phyloP scores from a whole-genome alignment of 2,113 vertebrate genomes.

The Psephotus haematonotus region DNA sequence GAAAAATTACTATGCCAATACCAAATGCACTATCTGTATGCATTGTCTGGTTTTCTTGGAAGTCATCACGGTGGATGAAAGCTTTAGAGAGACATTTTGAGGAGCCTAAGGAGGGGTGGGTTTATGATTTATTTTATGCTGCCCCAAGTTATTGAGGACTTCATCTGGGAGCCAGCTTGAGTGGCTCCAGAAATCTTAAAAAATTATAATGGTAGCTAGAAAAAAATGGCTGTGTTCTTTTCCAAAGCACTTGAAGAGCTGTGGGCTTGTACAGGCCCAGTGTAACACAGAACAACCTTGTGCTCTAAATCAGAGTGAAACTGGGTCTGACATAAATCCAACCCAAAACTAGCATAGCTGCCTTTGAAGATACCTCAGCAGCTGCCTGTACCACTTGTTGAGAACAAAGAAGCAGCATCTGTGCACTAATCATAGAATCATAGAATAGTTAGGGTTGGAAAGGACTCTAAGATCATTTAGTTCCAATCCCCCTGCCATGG shows the following conservation, averaged over 20 bases:
- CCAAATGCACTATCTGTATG: not conserved
- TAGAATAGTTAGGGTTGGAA: too few relatives aligned
- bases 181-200: not conserved
- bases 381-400: not conserved
- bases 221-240: not conserved
- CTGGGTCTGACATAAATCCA: not conserved
- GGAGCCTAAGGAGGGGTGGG: not conserved
- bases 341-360: not conserved
- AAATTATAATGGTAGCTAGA: not conserved
- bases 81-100: not conserved
- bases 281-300: not conserved
- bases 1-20: not conserved
- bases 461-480: too few relatives aligned
- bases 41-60: not conserved
- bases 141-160: not conserved
- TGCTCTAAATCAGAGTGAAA: not conserved
- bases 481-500: too few relatives aligned
- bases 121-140: not conserved
- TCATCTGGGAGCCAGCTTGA: not conserved
- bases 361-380: not conserved
- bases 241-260: not conserved
- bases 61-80: not conserved
- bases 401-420: not conserved
- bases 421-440: not conserved
- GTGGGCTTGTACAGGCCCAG: not conserved